Conservation (phyloP, 2,888 invertebrate species). For the Phrixothrix hirtus region DNA sequence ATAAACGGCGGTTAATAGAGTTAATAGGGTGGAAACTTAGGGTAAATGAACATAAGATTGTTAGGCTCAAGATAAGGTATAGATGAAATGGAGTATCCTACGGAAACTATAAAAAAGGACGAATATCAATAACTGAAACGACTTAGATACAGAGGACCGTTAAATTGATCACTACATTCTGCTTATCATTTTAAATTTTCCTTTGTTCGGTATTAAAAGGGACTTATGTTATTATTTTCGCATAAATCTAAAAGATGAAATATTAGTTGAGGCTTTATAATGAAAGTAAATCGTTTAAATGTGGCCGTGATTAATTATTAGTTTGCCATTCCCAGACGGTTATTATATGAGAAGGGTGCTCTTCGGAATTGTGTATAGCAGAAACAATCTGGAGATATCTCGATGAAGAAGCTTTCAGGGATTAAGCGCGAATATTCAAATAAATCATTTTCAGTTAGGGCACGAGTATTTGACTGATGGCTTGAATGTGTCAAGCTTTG, state of each 20-base stretch:
- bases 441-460: conserved; percentile 14
- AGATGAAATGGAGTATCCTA: not conserved
- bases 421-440: conserved; percentile 18
- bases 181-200: too few species aligned
- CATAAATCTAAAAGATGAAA: not conserved
- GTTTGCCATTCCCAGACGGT: conserved; percentile 16
- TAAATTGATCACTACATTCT: too few species aligned
- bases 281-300: conserved; percentile 9
- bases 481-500: conserved; percentile 10
- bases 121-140: not conserved
- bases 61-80: not conserved
- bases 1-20: not conserved
- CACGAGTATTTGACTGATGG: conserved; percentile 18
- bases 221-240: too few species aligned
- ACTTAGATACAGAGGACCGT: too few species aligned
- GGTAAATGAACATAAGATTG: not conserved
- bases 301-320: conserved; percentile 23
- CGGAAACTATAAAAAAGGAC: not conserved
- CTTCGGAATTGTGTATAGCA: conserved; percentile 10
- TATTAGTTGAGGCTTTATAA: not conserved
- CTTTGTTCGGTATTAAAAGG: too few species aligned
- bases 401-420: conserved; percentile 9
- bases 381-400: conserved; percentile 11
- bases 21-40: not conserved
- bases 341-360: conserved; percentile 14